These are phyloP conservation scores for Sisyra terminalis DNA, from an alignment of 2,888 invertebrate genomes.

Conservation along the genomic window DNA sequence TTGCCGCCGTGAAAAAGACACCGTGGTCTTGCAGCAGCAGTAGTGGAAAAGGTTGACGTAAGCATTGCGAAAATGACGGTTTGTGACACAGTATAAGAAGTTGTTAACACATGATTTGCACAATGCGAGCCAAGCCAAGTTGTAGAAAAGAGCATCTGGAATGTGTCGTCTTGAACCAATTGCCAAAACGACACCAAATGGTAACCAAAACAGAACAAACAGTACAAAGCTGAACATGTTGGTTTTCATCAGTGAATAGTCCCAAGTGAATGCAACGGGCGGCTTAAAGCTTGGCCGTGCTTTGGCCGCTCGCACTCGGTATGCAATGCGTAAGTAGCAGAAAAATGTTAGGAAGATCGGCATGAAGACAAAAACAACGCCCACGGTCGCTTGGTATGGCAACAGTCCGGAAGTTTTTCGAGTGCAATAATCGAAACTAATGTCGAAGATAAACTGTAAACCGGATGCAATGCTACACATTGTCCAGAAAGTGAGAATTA, in stretches of 20 bases:
- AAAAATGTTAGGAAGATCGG: constrained; percentile 38
- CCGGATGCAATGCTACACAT: constrained; percentile 36
- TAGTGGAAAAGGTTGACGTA: constrained; percentile 61
- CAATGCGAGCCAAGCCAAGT: constrained; percentile 50
- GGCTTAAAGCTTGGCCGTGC: constrained; percentile 41
- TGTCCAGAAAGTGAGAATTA: constrained; percentile 38
- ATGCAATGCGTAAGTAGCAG: constrained; percentile 32
- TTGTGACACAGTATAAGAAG: constrained; percentile 45
- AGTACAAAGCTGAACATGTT: constrained; percentile 47
- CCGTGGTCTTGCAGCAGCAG: constrained; percentile 63
- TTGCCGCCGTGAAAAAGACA: constrained; percentile 37
- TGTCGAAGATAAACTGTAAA: constrained; percentile 39
- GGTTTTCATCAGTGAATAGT: constrained; percentile 40
- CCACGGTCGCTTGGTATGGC: constrained; percentile 25
- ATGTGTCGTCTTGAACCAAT: constrained; percentile 26
- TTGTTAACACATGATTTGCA: constrained; percentile 51
- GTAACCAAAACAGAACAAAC: constrained; percentile 49
- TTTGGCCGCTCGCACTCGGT: constrained; percentile 32
- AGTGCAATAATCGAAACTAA: constrained; percentile 54
- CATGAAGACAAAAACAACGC: constrained; percentile 37
- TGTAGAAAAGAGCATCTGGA: constrained; percentile 40
- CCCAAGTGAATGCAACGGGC: constrained; percentile 41
- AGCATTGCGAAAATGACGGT: constrained; percentile 50
- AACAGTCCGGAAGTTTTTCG: constrained; percentile 19
- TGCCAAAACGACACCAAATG: constrained; percentile 43